Evolutionary conservation across 2,113 vertebrate species (phyloP).

Genomic region (Amblyornis subalaris): DNA sequence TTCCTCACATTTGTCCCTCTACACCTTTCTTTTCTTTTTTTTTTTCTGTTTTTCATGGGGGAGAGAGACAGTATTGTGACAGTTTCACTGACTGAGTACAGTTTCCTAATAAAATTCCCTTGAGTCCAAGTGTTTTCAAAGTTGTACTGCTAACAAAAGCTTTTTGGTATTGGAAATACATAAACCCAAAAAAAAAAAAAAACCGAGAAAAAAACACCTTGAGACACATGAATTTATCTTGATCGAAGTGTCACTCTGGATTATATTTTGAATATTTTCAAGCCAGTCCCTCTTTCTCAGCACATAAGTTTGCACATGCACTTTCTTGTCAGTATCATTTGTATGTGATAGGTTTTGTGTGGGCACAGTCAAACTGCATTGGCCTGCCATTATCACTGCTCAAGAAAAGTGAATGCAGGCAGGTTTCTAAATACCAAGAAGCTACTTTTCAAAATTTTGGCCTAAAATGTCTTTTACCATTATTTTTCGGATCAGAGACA

Average conservation of each 20-base stretch:
- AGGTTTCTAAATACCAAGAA: neutral
- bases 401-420: neutral
- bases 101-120: neutral
- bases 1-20: neutral
- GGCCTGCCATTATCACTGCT: neutral
- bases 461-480: neutral
- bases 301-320: neutral
- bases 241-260: neutral
- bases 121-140: neutral
- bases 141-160: neutral
- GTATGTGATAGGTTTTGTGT: neutral
- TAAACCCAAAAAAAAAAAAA: neutral
- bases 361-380: neutral
- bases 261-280: neutral
- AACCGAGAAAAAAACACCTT: neutral
- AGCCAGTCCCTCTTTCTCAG: neutral
- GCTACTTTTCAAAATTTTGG: neutral
- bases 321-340: neutral
- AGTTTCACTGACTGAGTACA: neutral
- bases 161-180: neutral
- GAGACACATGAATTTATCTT: neutral
- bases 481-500: neutral
- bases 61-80: neutral
- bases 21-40: rapidly evolving
- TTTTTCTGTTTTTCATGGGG: neutral